Base-by-base conservation (phyloP, 2,888 invertebrate species). In the Volucella zonaria region DNA sequence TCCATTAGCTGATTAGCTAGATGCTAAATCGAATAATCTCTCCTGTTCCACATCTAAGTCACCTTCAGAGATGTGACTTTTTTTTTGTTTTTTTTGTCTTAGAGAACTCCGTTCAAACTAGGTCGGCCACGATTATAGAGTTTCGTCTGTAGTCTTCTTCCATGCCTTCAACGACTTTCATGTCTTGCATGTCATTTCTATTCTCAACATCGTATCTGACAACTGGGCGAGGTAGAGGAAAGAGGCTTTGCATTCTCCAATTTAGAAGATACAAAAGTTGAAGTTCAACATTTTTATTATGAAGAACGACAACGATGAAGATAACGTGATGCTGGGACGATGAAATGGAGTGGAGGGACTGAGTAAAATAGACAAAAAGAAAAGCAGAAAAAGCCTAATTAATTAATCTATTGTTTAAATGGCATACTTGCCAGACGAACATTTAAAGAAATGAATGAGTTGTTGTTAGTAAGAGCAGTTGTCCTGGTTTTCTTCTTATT, bases 211-310 rank as follows among this genome's bases (percentile, higher is more conserved):
- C 59, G 52, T 74, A 23, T 54, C 47, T 8, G 38, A n/a, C 61
- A 42, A 76, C 49, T 66, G 42, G 47, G 31, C 4, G 4, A 31
- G 2, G 31, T 6, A 6, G 6, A 31, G 6, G 31, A 15, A 45
- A 68, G 51, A 73, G 47, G 58, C 67, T 77, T 68, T 42, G 62
- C 77, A 73, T 76, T 81, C 52, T 73, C 47, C 81, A 85, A 85
- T 81, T 31, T 73, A 85, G 68, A 82, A 75, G 68, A 71, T 56
- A 81, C 71, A 58, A 51, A 47, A 85, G 76, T 68, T 85, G 85
- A 85, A 81, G 85, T 85, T 85, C 85, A 81, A 58, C 81, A 76
- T 85, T 85, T 31, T 73, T 67, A 66, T 80, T 54, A 67, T 68
- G 64, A 43, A 54, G 54, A 47, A 61, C 62, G 56, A 56, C 31